phyloP scores from a whole-genome alignment of 2,888 invertebrate genomes.

The Elaeidobius kamerunicus region DNA sequence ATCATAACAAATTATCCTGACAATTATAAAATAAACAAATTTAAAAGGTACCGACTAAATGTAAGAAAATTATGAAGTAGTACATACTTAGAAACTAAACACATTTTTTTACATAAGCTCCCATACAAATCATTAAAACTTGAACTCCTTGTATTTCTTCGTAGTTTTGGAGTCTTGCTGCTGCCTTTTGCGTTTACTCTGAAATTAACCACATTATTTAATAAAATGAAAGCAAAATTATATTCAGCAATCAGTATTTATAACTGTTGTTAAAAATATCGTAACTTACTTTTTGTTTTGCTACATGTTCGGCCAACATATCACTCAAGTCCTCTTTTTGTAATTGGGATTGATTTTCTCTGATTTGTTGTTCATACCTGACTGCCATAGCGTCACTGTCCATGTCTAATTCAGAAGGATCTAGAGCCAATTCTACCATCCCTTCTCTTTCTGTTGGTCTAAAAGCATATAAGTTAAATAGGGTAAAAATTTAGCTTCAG shows the following conservation, averaged over 20 bases:
- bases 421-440: slow-evolving; percentile 90
- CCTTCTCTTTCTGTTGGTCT: slow-evolving; percentile 45
- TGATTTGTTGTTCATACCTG: slow-evolving; percentile 92
- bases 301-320: slow-evolving; percentile 98
- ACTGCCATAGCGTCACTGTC: slow-evolving; percentile 95
- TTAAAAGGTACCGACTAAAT: too few species aligned
- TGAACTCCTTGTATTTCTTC: slow-evolving; percentile 98
- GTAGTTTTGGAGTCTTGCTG: slow-evolving; percentile 87
- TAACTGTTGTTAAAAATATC: neutral
- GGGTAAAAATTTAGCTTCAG: too few species aligned
- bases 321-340: slow-evolving; percentile 95
- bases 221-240: too few species aligned
- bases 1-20: too few species aligned
- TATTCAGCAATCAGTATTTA: too few species aligned
- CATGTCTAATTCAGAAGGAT: slow-evolving; percentile 95
- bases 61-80: too few species aligned
- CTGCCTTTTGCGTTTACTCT: slow-evolving; percentile 91
- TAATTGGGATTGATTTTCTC: slow-evolving; percentile 85
- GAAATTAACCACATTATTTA: slow-evolving; percentile 47
- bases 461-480: too few species aligned
- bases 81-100: too few species aligned
- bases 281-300: slow-evolving; percentile 83
- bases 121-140: slow-evolving; percentile 65
- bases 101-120: too few species aligned
- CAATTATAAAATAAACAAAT: too few species aligned